phyloP scores from a whole-genome alignment of 2,797 vertebrate species.

The Epinephelus coioides region DNA sequence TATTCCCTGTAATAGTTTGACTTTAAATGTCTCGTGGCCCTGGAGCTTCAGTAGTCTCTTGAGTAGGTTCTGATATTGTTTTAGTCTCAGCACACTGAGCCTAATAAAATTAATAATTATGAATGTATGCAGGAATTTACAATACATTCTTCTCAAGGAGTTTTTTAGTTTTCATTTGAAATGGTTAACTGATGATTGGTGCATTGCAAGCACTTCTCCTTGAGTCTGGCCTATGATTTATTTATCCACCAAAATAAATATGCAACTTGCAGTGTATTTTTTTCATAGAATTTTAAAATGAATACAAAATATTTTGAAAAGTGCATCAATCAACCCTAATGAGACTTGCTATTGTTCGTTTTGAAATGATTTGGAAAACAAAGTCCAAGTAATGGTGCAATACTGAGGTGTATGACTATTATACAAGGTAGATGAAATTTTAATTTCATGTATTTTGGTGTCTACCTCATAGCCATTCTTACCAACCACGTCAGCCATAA shows the following conservation, averaged over 20 bases:
- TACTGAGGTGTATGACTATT: too few relatives aligned
- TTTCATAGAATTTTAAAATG: not conserved
- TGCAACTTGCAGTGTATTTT: not conserved
- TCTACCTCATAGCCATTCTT: too few relatives aligned
- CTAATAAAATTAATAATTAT: constrained; percentile 19
- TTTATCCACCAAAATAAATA: constrained; percentile 1
- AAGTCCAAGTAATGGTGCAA: too few relatives aligned
- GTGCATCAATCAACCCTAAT: not conserved
- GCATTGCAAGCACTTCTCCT: too few relatives aligned
- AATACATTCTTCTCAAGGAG: not conserved
- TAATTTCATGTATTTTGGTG: too few relatives aligned
- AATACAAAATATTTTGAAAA: not conserved
- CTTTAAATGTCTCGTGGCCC: constrained; percentile 15
- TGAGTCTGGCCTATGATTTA: not conserved
- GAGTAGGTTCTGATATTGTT: constrained; percentile 32
- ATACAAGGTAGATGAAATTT: too few relatives aligned
- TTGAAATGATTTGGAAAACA: too few relatives aligned
- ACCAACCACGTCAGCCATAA: too few relatives aligned
- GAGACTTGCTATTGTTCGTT: too few relatives aligned
- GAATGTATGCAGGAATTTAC: not conserved
- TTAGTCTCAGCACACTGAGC: not conserved
- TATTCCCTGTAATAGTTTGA: constrained; percentile 25
- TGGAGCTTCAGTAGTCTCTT: constrained; percentile 54
- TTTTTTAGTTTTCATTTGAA: not conserved
- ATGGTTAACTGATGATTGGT: not conserved